Percentiles rank a stretch among this genome's conserved stretches.
Conservation (phyloP, 2,113 vertebrate species). For the Athene noctua region DNA sequence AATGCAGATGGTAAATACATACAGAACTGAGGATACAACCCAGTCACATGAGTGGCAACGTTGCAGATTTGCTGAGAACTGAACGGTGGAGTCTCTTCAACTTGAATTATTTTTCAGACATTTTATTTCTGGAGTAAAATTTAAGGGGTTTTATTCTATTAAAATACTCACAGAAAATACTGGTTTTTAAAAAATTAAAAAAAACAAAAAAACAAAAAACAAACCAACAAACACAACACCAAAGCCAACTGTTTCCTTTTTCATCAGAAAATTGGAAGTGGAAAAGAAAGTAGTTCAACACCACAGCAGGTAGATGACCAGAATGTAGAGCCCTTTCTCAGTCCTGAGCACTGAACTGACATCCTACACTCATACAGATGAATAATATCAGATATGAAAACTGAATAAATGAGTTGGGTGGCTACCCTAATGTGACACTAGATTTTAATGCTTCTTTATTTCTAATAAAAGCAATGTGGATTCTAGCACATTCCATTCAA, state of each 20-base stretch:
- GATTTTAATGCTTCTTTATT: background rate
- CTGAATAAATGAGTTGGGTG: background rate
- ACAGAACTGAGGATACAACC: background rate
- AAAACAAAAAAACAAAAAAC: no score
- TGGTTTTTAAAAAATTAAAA: background rate
- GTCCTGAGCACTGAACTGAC: accelerated
- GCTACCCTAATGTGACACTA: background rate
- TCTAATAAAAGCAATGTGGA: background rate
- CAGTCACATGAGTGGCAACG: accelerated
- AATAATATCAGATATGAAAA: background rate
- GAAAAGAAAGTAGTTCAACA: background rate
- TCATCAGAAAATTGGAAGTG: background rate
- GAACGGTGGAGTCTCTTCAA: background rate
- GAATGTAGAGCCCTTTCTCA: background rate
- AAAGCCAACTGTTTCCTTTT: background rate
- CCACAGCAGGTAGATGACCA: background rate
- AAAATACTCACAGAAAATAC: background rate
- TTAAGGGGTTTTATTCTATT: accelerated
- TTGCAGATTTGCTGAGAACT: background rate
- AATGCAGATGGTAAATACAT: background rate
- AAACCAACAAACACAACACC: accelerated
- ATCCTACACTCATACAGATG: background rate
- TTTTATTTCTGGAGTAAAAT: background rate
- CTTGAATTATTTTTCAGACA: background rate
- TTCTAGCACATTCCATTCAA: background rate